phyloP scores from a whole-genome alignment of 2,888 invertebrate species.

The Phalangium opilio region DNA sequence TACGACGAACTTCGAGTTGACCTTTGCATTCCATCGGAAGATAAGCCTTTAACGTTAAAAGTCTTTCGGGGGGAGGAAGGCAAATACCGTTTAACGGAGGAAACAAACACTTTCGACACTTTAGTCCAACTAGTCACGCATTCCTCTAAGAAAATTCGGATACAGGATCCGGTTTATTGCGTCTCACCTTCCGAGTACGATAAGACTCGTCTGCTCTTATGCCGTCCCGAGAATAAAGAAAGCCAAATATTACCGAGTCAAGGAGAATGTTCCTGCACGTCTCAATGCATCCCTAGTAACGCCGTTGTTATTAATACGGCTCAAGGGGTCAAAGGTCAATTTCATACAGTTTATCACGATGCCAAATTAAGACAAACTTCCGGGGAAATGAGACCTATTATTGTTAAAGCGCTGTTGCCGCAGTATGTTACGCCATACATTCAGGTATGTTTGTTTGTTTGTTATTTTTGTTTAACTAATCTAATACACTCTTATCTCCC shows the following conservation, averaged over 20 bases:
- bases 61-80: conserved; percentile 7
- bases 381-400: conserved; percentile 40
- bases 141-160: conserved; percentile 22
- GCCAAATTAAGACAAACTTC: conserved; percentile 8
- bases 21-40: conserved; percentile 30
- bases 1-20: conserved; percentile 69
- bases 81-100: conserved; percentile 8
- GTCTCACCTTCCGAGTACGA: conserved; percentile 75
- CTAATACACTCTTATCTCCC: too few species aligned
- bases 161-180: conserved; percentile 52
- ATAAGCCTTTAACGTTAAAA: conserved; percentile 10
- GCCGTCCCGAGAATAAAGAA: conserved; percentile 37
- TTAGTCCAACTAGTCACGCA: conserved; percentile 43
- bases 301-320: conserved; percentile 6
- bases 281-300: conserved; percentile 44
- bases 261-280: conserved; percentile 27
- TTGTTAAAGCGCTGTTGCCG: conserved; percentile 58
- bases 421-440: conserved; percentile 45
- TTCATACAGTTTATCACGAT: conserved; percentile 5
- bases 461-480: too few species aligned
- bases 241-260: conserved; percentile 37
- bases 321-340: conserved; percentile 4
- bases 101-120: conserved; percentile 32
- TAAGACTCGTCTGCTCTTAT: conserved; percentile 51
- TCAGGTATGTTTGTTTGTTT: conserved; percentile 36